phyloP scores from a whole-genome alignment of 2,113 vertebrate genomes.

The Petrocephalus microphthalmus region DNA sequence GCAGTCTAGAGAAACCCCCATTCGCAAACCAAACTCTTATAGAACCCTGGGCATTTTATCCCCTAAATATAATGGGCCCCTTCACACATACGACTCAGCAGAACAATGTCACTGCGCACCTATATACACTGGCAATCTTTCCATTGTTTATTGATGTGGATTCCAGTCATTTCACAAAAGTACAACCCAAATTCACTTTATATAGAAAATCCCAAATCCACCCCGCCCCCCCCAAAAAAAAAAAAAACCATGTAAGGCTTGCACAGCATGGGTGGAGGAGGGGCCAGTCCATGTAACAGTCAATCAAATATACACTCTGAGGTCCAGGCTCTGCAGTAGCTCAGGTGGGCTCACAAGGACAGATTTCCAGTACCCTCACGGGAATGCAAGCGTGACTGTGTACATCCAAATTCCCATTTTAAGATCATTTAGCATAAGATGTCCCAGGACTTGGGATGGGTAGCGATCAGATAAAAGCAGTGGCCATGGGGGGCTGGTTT shows the following conservation, averaged over 20 bases:
- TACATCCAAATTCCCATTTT: background rate
- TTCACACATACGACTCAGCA: background rate
- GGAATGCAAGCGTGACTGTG: background rate
- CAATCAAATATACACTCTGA: background rate
- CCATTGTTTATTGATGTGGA: background rate
- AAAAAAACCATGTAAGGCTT: constrained; percentile 13
- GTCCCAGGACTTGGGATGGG: background rate
- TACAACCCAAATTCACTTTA: constrained; percentile 3
- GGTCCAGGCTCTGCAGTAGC: constrained; percentile 21
- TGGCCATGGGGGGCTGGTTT: background rate
- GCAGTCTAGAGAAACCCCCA: background rate
- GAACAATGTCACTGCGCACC: background rate
- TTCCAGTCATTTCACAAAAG: constrained; percentile 14
- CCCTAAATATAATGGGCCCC: background rate
- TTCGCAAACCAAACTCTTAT: background rate
- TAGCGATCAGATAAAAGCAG: background rate
- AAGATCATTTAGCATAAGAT: background rate
- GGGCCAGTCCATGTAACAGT: constrained; percentile 9
- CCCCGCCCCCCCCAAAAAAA: background rate
- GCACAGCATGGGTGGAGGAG: background rate
- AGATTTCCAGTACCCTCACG: constrained; percentile 23
- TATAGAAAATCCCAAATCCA: background rate
- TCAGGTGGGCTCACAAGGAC: constrained; percentile 42
- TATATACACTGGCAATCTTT: constrained; percentile 11
- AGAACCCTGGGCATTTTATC: background rate